These are phyloP conservation scores for Amphimedon queenslandica DNA, from an alignment of 37 sponge, comb jelly and placozoan genomes.

Conservation along the genomic window DNA sequence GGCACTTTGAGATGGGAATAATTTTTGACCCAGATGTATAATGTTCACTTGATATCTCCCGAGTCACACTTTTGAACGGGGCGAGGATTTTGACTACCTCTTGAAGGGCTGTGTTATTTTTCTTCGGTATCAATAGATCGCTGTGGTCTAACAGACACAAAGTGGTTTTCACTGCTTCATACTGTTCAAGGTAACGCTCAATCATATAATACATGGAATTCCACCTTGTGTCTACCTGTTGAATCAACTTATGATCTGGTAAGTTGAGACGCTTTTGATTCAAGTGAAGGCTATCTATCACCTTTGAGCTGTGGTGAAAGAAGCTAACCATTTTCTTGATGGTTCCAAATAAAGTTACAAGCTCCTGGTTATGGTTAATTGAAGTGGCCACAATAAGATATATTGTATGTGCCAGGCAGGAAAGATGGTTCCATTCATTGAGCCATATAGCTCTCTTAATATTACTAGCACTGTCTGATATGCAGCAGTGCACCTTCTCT, in stretches of 20 bases:
- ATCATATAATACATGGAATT: not conserved
- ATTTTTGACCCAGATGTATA: not conserved
- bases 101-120: not conserved
- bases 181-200: not conserved
- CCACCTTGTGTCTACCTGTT: slow-evolving; percentile 13
- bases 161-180: not conserved
- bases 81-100: not conserved
- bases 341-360: not conserved
- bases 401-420: slow-evolving; percentile 8
- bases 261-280: not conserved
- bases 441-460: not conserved
- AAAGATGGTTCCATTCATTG: not conserved
- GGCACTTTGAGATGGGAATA: not conserved
- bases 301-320: not conserved
- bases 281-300: not conserved
- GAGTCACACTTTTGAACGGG: not conserved
- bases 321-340: not conserved
- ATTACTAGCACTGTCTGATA: slow-evolving; percentile 2
- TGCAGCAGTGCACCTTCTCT: not conserved
- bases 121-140: not conserved
- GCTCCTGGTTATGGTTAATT: not conserved
- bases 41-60: not conserved
- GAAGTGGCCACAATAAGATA: not conserved
- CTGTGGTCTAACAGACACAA: not conserved
- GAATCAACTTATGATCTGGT: not conserved